phyloP scores from a whole-genome alignment of 2,113 vertebrate genomes.

The Orycteropus afer region DNA sequence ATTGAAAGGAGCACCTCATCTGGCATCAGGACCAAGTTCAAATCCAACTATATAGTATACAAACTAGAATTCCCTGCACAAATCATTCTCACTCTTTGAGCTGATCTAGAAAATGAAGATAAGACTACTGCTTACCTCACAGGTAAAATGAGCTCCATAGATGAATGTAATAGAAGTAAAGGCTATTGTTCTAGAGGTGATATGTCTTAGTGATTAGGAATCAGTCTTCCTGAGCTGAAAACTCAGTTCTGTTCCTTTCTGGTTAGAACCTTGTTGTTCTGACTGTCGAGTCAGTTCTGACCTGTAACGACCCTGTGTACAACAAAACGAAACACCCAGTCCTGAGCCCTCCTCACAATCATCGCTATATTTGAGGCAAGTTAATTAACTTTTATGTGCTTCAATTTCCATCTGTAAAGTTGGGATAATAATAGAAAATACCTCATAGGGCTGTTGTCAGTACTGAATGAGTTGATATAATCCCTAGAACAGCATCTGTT shows the following conservation, averaged over 20 bases:
- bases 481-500: not conserved
- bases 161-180: not conserved
- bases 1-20: not conserved
- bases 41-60: not conserved
- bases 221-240: slow-evolving; percentile 10
- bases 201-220: not conserved
- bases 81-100: not conserved
- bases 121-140: not conserved
- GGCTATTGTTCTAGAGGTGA: not conserved
- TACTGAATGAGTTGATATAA: not conserved
- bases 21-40: slow-evolving; percentile 24
- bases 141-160: not conserved
- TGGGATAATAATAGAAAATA: not conserved
- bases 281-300: no score
- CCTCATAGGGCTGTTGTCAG: not conserved
- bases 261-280: not conserved
- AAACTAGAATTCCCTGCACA: not conserved
- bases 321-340: no score
- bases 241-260: not conserved
- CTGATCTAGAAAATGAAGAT: not conserved
- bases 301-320: no score
- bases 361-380: not conserved
- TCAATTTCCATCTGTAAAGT: not conserved
- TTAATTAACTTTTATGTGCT: not conserved
- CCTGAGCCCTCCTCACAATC: no score